These are phyloP conservation scores for Andrena bucephala DNA, from an alignment of 2,888 invertebrate genomes.

Conservation along the genomic window DNA sequence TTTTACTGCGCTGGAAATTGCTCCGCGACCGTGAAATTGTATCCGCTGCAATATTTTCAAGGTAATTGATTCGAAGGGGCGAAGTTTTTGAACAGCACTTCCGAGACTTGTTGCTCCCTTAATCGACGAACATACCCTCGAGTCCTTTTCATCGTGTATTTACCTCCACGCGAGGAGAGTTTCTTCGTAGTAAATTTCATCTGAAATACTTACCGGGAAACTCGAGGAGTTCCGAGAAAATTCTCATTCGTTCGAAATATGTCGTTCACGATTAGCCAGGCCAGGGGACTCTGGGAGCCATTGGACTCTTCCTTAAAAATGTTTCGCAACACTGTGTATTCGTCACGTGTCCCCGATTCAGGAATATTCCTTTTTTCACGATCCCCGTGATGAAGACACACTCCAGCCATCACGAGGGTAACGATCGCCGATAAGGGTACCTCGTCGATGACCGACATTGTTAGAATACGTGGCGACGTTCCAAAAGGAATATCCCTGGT, in stretches of 20 bases:
- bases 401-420: not conserved
- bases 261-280: not conserved
- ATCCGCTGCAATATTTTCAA: not conserved
- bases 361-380: slow-evolving; percentile 3
- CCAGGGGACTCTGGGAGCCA: not conserved
- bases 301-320: too few relatives aligned
- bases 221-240: not conserved
- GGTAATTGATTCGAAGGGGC: not conserved
- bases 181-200: not conserved
- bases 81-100: slow-evolving; percentile 22
- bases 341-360: not conserved
- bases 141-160: not conserved
- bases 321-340: not conserved
- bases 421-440: slow-evolving; percentile 16
- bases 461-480: not conserved
- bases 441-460: not conserved
- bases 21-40: not conserved
- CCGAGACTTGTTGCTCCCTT: slow-evolving; percentile 33
- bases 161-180: not conserved
- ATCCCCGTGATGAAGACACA: not conserved
- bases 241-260: not conserved
- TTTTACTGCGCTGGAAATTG: not conserved
- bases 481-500: not conserved
- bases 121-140: slow-evolving; percentile 18
- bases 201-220: not conserved